These are phyloP conservation scores for Erithacus rubecula DNA, from an alignment of 2,797 vertebrate genomes.

Conservation along the genomic window DNA sequence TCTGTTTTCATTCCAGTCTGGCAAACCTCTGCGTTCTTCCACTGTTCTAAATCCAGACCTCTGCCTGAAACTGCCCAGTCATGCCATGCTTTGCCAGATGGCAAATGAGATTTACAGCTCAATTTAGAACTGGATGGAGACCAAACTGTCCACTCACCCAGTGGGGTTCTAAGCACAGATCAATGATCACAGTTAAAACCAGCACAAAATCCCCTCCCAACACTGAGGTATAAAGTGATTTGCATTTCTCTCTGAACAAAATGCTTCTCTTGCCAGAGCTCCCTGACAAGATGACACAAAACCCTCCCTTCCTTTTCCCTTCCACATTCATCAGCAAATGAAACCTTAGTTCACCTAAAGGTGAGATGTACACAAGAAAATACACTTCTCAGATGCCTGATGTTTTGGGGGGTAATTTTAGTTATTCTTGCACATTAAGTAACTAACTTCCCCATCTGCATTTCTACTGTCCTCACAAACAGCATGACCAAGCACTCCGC, in stretches of 20 bases:
- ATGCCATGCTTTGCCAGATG: background rate
- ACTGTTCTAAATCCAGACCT: background rate
- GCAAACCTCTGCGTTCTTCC: background rate
- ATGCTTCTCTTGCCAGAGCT: background rate
- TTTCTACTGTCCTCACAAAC: background rate
- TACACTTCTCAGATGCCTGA: background rate
- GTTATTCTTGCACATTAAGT: background rate
- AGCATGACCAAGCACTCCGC: background rate
- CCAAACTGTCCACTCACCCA: background rate
- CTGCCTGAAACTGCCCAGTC: background rate
- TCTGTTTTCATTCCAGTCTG: background rate
- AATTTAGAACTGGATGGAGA: background rate
- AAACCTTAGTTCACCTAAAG: background rate
- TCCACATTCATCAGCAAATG: background rate
- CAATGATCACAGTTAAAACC: background rate
- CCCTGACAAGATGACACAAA: background rate
- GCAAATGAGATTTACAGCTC: background rate
- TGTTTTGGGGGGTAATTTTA: rapidly evolving
- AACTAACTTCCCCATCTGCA: background rate
- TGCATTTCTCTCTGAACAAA: background rate
- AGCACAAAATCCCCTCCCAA: background rate
- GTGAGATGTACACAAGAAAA: background rate
- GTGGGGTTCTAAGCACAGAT: background rate
- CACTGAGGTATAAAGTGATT: background rate
- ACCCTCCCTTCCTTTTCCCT: background rate